phyloP scores from a whole-genome alignment of 2,113 vertebrate species.

The Myxocyprinus asiaticus region DNA sequence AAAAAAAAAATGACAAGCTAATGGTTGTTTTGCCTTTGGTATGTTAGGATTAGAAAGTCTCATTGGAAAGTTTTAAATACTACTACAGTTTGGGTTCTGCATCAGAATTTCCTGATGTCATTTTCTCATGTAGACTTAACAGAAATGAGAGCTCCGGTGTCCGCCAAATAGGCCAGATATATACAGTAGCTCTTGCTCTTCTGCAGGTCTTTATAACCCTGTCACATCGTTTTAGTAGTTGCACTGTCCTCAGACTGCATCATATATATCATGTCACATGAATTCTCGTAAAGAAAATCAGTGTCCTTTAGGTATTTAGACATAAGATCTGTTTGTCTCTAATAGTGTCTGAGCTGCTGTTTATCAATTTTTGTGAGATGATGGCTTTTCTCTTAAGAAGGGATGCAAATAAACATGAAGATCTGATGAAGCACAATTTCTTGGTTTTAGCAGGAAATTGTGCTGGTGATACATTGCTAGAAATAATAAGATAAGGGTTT shows the following conservation, averaged over 20 bases:
- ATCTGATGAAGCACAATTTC: slow-evolving; percentile 9
- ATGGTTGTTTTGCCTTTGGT: neutral
- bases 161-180: too few relatives aligned
- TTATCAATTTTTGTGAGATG: neutral
- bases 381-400: neutral
- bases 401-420: too few relatives aligned
- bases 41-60: neutral
- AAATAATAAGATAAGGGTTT: neutral
- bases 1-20: neutral
- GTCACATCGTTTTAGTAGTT: too few relatives aligned
- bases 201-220: too few relatives aligned
- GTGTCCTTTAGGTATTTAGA: slow-evolving; percentile 14
- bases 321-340: too few relatives aligned
- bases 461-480: neutral
- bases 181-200: too few relatives aligned
- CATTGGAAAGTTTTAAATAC: neutral
- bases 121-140: too few relatives aligned
- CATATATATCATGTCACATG: too few relatives aligned
- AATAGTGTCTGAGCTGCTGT: neutral
- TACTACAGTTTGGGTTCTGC: neutral
- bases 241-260: too few relatives aligned
- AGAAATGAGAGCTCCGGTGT: too few relatives aligned
- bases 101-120: too few relatives aligned
- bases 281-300: neutral
- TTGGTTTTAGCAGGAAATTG: neutral